Evolutionary conservation across 2,888 invertebrate genomes (phyloP).

Genomic region (Tachina lurida): DNA sequence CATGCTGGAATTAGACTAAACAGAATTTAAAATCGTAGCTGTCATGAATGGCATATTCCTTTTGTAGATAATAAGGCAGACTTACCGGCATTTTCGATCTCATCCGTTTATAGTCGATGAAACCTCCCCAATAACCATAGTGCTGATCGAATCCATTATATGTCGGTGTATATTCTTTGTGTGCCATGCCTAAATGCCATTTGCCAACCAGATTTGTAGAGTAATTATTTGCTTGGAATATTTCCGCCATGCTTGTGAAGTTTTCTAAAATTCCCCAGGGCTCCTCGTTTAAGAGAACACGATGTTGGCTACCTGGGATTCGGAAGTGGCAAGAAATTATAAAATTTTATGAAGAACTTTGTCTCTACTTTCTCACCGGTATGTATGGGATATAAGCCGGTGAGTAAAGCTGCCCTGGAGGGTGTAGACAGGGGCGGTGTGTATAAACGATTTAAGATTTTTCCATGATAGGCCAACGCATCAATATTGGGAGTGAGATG

Average conservation of each 20-base stretch:
- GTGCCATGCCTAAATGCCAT: constrained; percentile 94
- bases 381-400: constrained; percentile 94
- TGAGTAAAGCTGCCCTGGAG: constrained; percentile 90
- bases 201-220: constrained; percentile 93
- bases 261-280: constrained; percentile 88
- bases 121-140: constrained; percentile 93
- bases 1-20: constrained; percentile 69
- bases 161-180: constrained; percentile 85
- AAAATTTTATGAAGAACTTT: background rate
- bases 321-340: background rate
- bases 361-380: constrained; percentile 83
- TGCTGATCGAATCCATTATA: constrained; percentile 91
- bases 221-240: constrained; percentile 89
- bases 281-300: constrained; percentile 87
- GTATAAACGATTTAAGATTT: constrained; percentile 91
- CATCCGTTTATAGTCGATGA: constrained; percentile 91
- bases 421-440: constrained; percentile 94
- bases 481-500: constrained; percentile 96
- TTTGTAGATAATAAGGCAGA: constrained; percentile 46
- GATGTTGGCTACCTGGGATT: constrained; percentile 88
- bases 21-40: background rate
- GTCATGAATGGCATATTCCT: background rate
- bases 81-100: constrained; percentile 83
- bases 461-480: constrained; percentile 91
- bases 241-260: constrained; percentile 88